phyloP scores from a whole-genome alignment of 2,113 vertebrate genomes.

The Notiomystis cincta region DNA sequence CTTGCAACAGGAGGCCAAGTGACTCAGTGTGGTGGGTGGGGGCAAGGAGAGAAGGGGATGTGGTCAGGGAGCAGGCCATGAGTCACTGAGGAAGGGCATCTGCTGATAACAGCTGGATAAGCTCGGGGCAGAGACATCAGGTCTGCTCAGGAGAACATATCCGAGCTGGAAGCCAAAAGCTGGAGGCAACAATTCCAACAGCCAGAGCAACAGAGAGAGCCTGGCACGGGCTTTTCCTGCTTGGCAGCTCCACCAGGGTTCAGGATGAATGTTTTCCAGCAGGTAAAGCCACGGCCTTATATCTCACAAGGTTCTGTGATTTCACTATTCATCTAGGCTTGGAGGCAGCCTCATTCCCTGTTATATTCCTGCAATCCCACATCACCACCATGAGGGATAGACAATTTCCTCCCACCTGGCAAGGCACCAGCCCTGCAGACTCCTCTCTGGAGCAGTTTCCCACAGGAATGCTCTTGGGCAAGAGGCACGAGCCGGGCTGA shows the following conservation, averaged over 20 bases:
- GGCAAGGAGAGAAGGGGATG: slow-evolving; percentile 10
- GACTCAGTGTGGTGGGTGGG: slow-evolving; percentile 41
- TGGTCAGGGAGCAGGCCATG: slow-evolving; percentile 10
- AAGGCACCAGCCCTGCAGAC: not conserved
- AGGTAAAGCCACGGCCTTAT: fast-evolving
- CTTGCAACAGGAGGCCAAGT: not conserved
- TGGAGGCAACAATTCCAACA: not conserved
- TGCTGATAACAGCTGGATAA: slow-evolving; percentile 45
- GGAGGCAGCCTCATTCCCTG: not conserved
- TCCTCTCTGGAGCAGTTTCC: not conserved
- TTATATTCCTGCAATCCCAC: not conserved
- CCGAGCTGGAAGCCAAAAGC: not conserved
- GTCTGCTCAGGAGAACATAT: not conserved
- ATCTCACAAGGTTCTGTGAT: fast-evolving
- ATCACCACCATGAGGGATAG: fast-evolving
- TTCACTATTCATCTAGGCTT: not conserved
- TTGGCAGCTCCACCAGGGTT: not conserved
- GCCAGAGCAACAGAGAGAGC: not conserved
- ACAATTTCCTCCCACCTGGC: not conserved
- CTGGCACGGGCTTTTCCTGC: not conserved
- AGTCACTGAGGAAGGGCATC: slow-evolving; percentile 17
- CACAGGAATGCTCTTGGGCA: not conserved
- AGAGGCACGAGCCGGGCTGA: not conserved
- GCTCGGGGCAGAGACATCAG: not conserved
- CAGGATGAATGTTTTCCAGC: not conserved